Base-by-base conservation (phyloP, 2,797 vertebrate species). In the Takifugu ocellatus region DNA sequence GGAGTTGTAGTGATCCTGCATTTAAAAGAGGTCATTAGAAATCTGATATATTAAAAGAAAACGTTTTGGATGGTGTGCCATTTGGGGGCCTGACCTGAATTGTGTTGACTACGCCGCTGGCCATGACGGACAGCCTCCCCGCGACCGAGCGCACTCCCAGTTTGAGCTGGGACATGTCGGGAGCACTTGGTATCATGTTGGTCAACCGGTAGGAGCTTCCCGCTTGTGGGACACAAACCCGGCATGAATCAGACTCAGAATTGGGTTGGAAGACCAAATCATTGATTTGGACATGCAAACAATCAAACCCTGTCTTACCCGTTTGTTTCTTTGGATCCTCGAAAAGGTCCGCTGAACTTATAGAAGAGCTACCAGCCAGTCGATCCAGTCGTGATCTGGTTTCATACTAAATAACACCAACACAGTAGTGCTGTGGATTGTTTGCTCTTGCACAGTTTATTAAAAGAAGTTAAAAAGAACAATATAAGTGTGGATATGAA, bases 271-370 rank as follows among this genome's bases (percentile, higher is more conserved):
- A 29, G 27, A 4, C 9, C 27, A 29, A 29, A 29, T 29, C 8
- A 7, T 29, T 29, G 27, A 29, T 6, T 29, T 29, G 8, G 27
- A 29, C 5, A 29, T 29, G 27, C 5, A 6, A 9, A 10, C 10
- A 33, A 9, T 33, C 31, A 33, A 9, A 44, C 2, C 0, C 5
- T 3, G 6, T 59, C 8, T 61, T 82, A 97, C 96, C 91, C 47
- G 89, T 10, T 54, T 92, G 90, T 67, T 93, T 97, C 87, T 93
- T 94, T 74, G 94, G 93, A 25, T 97, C 94, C 0, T 96, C 94
- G 26, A 98, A 99, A 61, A 99, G 83, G 56, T 99, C 97, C 0
- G 96, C 92, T 1, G 97, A 99, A 68, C 96, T 96, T 68, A 99
- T 98, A 5, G 94, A 78, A 0, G 94, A 85, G 33, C 86, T 97